Evolutionary conservation across 1,140 invertebrate genomes (phyloP).

Genomic region (Melipona quadrifasciata): DNA sequence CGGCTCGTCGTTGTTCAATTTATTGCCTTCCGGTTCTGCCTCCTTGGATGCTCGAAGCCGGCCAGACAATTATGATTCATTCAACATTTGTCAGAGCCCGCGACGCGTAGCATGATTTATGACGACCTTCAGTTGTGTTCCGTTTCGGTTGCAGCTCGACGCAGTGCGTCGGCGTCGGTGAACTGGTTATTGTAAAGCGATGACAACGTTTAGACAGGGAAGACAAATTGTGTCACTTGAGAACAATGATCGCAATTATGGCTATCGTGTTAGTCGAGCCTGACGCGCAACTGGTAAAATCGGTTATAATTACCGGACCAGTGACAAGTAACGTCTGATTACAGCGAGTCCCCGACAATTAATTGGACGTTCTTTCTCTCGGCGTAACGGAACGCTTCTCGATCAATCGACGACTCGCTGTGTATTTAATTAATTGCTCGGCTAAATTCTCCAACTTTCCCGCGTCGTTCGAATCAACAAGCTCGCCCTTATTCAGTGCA

Average conservation of each 20-base stretch:
- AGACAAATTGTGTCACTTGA: conserved; percentile 62
- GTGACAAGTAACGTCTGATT: neutral
- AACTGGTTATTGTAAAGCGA: conserved; percentile 48
- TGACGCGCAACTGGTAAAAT: conserved; percentile 36
- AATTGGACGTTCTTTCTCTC: neutral
- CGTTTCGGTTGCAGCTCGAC: conserved; percentile 19
- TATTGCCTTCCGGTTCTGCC: neutral
- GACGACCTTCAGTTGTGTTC: conserved; percentile 20
- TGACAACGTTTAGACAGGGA: conserved; percentile 48
- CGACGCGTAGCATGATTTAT: conserved; percentile 37
- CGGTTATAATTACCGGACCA: conserved; percentile 2
- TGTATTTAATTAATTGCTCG: neutral
- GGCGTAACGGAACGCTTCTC: no score
- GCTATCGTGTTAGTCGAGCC: conserved; percentile 16
- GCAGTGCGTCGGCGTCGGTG: conserved; percentile 22
- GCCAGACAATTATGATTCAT: conserved; percentile 40
- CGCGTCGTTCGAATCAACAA: neutral
- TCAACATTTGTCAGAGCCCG: conserved; percentile 13
- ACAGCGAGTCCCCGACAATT: neutral
- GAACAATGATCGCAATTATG: conserved; percentile 61
- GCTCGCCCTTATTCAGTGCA: neutral
- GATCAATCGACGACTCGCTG: no score
- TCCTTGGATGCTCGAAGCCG: neutral
- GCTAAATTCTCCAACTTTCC: neutral
- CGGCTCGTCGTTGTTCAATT: no score